Percentiles rank a stretch among this genome's conserved stretches.
These are phyloP conservation scores for Ruditapes philippinarum DNA, from an alignment of 1,140 invertebrate genomes.

Conservation along the genomic window DNA sequence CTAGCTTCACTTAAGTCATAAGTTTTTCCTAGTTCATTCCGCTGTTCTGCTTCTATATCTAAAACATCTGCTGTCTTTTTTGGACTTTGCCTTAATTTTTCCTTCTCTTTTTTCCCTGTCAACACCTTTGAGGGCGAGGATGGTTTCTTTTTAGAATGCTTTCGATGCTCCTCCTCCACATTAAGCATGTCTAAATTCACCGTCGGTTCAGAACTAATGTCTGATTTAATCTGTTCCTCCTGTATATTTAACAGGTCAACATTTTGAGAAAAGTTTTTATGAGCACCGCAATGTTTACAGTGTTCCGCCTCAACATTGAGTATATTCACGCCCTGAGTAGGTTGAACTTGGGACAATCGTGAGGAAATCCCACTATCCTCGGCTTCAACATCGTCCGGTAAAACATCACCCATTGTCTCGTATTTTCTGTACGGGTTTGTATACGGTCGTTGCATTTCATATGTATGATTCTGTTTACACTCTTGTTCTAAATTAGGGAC, in stretches of 20 bases:
- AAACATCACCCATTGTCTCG: not conserved
- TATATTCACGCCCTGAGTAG: slow-evolving; percentile 1
- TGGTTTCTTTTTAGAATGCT: not conserved
- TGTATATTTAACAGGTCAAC: slow-evolving; percentile 32
- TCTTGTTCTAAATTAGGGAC: slow-evolving; percentile 29
- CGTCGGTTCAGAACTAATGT: not conserved
- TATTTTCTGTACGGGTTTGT: slow-evolving; percentile 41
- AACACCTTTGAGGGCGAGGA: too few species aligned
- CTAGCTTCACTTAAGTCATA: too few species aligned
- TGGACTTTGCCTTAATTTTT: not conserved
- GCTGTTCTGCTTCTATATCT: not conserved
- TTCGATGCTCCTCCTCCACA: slow-evolving; percentile 13
- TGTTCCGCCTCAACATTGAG: slow-evolving; percentile 61
- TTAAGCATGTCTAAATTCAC: slow-evolving; percentile 12
- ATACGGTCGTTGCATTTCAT: slow-evolving; percentile 30
- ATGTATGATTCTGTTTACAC: slow-evolving; percentile 14
- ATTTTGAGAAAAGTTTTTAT: slow-evolving; percentile 24
- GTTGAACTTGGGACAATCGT: not conserved
- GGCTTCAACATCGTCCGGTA: not conserved
- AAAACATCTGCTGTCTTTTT: not conserved
- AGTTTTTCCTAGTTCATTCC: not conserved
- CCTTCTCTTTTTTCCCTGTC: not conserved
- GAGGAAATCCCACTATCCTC: slow-evolving; percentile 32
- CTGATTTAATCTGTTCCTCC: slow-evolving; percentile 14
- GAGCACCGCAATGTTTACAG: slow-evolving; percentile 48